Base-by-base conservation (phyloP, 1,140 invertebrate genomes). In the Bradysia coprophila region DNA sequence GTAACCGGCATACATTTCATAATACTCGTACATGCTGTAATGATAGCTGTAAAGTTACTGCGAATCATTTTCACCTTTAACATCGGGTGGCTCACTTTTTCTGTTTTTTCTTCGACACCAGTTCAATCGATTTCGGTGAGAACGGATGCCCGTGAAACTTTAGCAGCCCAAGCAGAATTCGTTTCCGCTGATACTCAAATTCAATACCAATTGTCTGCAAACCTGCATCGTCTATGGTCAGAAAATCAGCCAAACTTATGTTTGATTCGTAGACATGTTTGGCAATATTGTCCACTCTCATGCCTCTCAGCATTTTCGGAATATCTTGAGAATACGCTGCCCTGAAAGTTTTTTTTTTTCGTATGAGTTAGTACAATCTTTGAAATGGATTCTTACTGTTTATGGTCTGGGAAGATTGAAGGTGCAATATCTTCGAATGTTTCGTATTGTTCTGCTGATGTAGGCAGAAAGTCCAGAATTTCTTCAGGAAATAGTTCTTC, bases 301-400 rank as follows among this genome's bases (percentile, higher is more conserved):
- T 53, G 2, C 62, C 54, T 8, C 47, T 43, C 8, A 70, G 45
- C 16, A 69, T 56, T 33, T 46, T 36, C 38, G 49, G 52, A 1
- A 66, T 46, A 46, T 68, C 65, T 38, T 51, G 53, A 31, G 61
- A 59, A 50, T 67, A 70, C 46, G 58, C 51, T 4, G 65, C 62
- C 19, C 63, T 66, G 16, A 23, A 20, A 20, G 32, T 47, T 48
- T 21, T n/a, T 20, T 36, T 36, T 21, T 23, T 4, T 38, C 34
- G 18, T 37, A 16, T 18, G 8, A 37, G 10, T 8, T 13, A 13
- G 10, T 13, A 37, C 6, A 37, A 37, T 37, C 16, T 10, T 11
- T 13, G 6, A 22, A 34, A 44, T 33, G 38, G 19, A 31, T 37
- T 21, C 15, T 37, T 38, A 3, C 8, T 9, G 8, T 9, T 8